Evolutionary conservation across 2,113 vertebrate species (phyloP).

Genomic region (Malurus alboscapulatus): DNA sequence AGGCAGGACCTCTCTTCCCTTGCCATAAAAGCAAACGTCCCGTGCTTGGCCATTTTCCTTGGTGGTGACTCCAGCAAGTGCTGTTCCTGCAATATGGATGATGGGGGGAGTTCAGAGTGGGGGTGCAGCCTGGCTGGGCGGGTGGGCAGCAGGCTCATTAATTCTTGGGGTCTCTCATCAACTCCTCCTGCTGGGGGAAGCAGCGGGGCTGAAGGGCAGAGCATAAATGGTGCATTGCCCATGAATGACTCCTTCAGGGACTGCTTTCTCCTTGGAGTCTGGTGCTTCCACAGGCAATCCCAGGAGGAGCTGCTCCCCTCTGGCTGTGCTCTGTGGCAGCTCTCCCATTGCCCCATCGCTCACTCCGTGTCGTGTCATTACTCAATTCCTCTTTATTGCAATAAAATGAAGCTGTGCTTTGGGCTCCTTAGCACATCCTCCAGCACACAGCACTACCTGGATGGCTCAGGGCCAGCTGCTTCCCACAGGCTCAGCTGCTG

Average conservation of each 20-base stretch:
- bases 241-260: not conserved
- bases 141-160: not conserved
- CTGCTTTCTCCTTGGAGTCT: not conserved
- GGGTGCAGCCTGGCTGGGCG: not conserved
- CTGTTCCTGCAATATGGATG: not conserved
- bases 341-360: not conserved
- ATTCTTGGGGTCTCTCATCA: not conserved
- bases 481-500: rapidly evolving
- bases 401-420: not conserved
- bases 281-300: not conserved
- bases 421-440: not conserved
- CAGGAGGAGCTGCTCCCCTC: not conserved
- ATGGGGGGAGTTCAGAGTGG: not conserved
- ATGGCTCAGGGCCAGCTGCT: not conserved
- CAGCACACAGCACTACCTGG: rapidly evolving
- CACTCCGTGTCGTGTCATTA: not conserved
- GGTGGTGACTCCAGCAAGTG: not conserved
- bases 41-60: not conserved
- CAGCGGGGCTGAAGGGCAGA: not conserved
- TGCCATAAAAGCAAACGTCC: not conserved
- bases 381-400: slow-evolving; percentile 19
- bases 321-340: not conserved
- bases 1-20: not conserved
- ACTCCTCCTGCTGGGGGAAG: not conserved
- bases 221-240: not conserved